phyloP scores from a whole-genome alignment of 2,113 vertebrate genomes.

The Thunnus maccoyii region DNA sequence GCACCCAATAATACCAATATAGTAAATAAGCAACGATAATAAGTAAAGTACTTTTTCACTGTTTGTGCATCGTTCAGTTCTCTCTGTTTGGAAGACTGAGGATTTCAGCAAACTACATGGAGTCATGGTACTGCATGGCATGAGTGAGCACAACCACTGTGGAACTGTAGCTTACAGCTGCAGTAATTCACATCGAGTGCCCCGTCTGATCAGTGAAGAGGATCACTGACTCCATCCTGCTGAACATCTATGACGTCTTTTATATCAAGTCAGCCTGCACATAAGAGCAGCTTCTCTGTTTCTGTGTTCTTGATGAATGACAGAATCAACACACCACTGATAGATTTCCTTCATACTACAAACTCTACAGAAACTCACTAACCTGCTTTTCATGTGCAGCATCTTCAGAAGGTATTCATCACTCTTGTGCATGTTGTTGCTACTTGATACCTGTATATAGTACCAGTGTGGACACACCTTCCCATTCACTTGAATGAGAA shows the following conservation, averaged over 20 bases:
- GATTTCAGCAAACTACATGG: not conserved
- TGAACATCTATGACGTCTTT: not conserved
- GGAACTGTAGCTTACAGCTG: constrained; percentile 1
- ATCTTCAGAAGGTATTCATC: not conserved
- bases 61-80: not conserved
- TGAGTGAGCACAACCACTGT: not conserved
- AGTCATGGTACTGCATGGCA: not conserved
- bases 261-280: not conserved
- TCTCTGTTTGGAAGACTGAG: not conserved
- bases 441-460: too few species aligned
- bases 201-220: not conserved
- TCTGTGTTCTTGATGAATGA: not conserved
- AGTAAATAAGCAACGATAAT: too few species aligned
- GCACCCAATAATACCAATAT: too few species aligned
- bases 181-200: not conserved
- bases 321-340: not conserved
- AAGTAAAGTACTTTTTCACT: too few species aligned
- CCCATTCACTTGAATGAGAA: too few species aligned
- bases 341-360: not conserved
- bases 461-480: too few species aligned
- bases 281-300: not conserved
- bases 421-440: too few species aligned
- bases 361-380: not conserved
- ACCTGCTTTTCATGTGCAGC: not conserved
- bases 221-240: not conserved